phyloP scores from a whole-genome alignment of 2,113 vertebrate species.

The Leucoraja erinaceus region DNA sequence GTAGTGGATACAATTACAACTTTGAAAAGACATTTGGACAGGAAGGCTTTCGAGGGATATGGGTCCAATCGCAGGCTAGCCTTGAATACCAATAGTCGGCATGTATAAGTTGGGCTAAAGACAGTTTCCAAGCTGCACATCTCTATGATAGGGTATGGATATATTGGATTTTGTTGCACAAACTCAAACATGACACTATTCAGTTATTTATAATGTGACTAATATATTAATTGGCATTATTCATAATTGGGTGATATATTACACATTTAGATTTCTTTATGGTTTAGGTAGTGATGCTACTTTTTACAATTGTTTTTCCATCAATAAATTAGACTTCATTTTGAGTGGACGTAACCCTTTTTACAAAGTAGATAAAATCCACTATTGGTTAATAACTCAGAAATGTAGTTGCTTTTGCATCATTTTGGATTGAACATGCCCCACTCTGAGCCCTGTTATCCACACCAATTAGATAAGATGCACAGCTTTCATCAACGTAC shows the following conservation, averaged over 20 bases:
- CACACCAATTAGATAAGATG: neutral
- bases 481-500: neutral
- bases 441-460: neutral
- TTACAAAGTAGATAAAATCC: neutral
- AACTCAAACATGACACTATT: no score
- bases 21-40: no score
- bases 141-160: neutral
- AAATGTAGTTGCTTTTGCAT: neutral
- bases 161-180: neutral
- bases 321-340: neutral
- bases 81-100: no score
- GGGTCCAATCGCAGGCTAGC: no score
- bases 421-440: neutral
- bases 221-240: neutral
- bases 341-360: neutral
- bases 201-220: neutral
- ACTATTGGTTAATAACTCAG: neutral
- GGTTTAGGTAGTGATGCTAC: neutral
- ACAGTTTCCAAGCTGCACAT: no score
- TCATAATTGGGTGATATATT: neutral
- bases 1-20: no score
- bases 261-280: neutral
- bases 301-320: neutral
- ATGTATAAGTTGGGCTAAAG: no score
- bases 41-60: no score